Evolutionary conservation across 2,888 invertebrate genomes (phyloP).

Genomic region (Stomorhina lunata): DNA sequence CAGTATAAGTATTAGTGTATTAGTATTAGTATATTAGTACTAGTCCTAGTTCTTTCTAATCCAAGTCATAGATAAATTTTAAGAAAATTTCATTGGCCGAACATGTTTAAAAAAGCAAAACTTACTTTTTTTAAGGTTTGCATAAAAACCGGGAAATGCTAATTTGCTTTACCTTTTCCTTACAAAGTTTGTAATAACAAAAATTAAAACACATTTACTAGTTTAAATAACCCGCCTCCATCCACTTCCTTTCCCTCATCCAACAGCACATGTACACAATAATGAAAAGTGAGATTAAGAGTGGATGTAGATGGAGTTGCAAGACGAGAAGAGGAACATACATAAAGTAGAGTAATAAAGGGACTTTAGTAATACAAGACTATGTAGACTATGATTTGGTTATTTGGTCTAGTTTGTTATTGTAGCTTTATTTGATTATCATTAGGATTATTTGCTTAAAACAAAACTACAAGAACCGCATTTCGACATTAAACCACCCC

Average conservation of each 20-base stretch:
- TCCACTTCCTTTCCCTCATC: not conserved
- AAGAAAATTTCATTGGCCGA: too few relatives aligned
- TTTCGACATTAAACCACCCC: not conserved
- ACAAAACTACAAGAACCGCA: slow-evolving; percentile 24
- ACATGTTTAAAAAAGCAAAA: too few relatives aligned
- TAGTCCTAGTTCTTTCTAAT: too few relatives aligned
- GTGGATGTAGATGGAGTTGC: not conserved
- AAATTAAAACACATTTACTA: slow-evolving; percentile 57
- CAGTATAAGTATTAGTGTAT: too few relatives aligned
- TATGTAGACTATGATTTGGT: not conserved
- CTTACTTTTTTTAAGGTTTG: too few relatives aligned
- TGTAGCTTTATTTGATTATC: slow-evolving; percentile 63
- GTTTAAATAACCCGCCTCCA: not conserved
- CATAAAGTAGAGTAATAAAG: not conserved
- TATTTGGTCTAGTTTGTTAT: slow-evolving; percentile 42
- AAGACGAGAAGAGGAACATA: not conserved
- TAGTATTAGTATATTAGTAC: too few relatives aligned
- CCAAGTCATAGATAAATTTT: too few relatives aligned
- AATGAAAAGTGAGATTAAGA: slow-evolving; percentile 28
- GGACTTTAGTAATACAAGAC: not conserved
- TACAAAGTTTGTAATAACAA: slow-evolving; percentile 52
- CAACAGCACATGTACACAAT: not conserved
- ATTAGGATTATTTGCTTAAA: slow-evolving; percentile 60
- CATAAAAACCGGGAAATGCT: too few relatives aligned
- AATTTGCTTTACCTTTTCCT: not conserved